phyloP scores from a whole-genome alignment of 1,140 invertebrate species.

The Drosophila fuyamai region DNA sequence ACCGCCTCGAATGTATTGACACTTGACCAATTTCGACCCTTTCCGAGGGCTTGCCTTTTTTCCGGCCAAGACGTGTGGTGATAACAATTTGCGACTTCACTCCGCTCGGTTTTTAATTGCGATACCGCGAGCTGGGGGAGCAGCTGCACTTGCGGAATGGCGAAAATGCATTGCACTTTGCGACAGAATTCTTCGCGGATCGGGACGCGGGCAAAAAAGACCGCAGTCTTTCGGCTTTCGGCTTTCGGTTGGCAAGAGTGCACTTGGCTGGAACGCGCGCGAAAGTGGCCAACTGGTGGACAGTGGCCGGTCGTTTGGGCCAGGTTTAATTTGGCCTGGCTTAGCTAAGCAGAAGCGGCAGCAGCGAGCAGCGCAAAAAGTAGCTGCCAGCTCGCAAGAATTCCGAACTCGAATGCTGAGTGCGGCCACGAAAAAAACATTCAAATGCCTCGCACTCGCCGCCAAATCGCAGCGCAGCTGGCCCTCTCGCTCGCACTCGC shows the following conservation, averaged over 20 bases:
- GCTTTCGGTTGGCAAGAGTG: constrained; percentile 21
- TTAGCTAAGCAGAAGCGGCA: constrained; percentile 22
- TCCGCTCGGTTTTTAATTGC: constrained; percentile 67
- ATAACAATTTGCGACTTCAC: constrained; percentile 66
- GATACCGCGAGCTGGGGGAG: constrained; percentile 50
- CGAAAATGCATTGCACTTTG: constrained; percentile 80
- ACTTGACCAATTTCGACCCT: constrained; percentile 20
- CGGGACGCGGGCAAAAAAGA: constrained; percentile 45
- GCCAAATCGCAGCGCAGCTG: constrained; percentile 68
- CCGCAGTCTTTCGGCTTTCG: background rate
- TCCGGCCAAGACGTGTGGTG: constrained; percentile 35
- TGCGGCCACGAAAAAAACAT: constrained; percentile 80
- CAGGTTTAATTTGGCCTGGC: constrained; percentile 64
- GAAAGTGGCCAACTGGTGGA: constrained; percentile 54
- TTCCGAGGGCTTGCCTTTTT: constrained; percentile 7
- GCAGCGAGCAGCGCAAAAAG: constrained; percentile 66
- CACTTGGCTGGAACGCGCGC: constrained; percentile 59
- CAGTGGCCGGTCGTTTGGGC: constrained; percentile 50
- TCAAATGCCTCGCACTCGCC: constrained; percentile 79
- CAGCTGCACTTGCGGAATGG: constrained; percentile 76
- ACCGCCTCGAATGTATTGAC: constrained; percentile 23
- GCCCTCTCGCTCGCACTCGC: constrained; percentile 48
- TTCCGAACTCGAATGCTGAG: constrained; percentile 84
- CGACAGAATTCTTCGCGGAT: constrained; percentile 73
- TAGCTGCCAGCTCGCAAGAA: constrained; percentile 84